These are phyloP conservation scores for Pavo muticus DNA, from an alignment of 2,113 vertebrate genomes.

Conservation along the genomic window DNA sequence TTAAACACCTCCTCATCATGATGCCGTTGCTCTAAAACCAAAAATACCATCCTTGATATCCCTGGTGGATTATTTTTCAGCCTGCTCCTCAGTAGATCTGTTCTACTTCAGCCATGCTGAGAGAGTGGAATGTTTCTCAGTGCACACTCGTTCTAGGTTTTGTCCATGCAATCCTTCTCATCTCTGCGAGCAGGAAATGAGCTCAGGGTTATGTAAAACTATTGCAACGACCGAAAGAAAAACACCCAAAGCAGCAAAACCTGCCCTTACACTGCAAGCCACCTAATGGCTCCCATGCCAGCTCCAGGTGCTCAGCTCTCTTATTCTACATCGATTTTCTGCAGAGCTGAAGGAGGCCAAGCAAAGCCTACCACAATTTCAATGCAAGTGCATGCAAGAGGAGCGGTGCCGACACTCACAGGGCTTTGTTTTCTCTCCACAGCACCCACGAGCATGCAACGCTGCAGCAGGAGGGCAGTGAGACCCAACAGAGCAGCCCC, in stretches of 20 bases:
- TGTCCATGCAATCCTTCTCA: background rate
- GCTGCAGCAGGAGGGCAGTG: background rate
- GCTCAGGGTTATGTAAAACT: constrained; percentile 28
- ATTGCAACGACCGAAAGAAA: background rate
- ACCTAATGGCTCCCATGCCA: constrained; percentile 42
- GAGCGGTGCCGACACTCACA: constrained; percentile 72
- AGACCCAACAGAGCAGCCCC: background rate
- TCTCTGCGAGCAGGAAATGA: background rate
- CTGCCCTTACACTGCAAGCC: background rate
- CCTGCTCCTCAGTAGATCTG: background rate
- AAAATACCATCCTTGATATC: background rate
- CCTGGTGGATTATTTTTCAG: background rate
- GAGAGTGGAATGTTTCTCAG: background rate
- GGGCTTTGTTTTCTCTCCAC: constrained; percentile 51
- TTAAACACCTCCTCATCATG: background rate
- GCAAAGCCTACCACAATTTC: background rate
- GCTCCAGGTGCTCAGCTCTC: background rate
- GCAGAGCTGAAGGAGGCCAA: constrained; percentile 7
- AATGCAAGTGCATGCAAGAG: background rate
- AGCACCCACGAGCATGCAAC: background rate
- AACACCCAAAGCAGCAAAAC: background rate
- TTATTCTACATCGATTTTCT: background rate
- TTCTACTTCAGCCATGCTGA: background rate
- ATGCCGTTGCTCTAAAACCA: background rate
- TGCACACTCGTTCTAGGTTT: background rate